These are phyloP conservation scores for Hippocampus kuda DNA, from an alignment of 2,797 vertebrate genomes.

Conservation along the genomic window DNA sequence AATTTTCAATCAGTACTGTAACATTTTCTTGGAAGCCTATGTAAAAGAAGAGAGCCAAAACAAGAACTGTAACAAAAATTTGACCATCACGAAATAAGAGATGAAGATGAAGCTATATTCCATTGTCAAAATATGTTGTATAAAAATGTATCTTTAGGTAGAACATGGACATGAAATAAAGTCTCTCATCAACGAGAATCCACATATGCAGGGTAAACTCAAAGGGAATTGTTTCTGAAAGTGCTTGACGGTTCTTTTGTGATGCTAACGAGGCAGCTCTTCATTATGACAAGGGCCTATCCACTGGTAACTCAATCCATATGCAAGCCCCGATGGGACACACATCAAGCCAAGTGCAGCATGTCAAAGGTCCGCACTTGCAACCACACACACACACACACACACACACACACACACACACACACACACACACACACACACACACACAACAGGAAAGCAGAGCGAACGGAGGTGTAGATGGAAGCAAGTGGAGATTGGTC, in stretches of 20 bases:
- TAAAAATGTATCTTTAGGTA: neutral
- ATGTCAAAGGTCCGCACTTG: constrained; percentile 17
- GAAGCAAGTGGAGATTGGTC: constrained; percentile 26
- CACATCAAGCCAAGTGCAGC: constrained; percentile 42
- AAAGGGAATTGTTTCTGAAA: neutral
- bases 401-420: neutral
- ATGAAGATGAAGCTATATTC: too few species aligned
- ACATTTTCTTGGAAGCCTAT: neutral
- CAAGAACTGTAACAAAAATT: neutral
- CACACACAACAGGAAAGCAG: constrained; percentile 13
- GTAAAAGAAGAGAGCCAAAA: neutral
- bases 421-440: constrained; percentile 4
- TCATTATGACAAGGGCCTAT: constrained; percentile 41
- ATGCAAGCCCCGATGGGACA: constrained; percentile 42
- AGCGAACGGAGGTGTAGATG: constrained; percentile 27
- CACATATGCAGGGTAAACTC: neutral
- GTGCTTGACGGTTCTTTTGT: neutral
- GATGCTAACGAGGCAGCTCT: constrained; percentile 43
- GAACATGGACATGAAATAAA: neutral
- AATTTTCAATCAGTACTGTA: neutral
- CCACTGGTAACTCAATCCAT: constrained; percentile 42
- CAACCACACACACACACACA: constrained; percentile 11
- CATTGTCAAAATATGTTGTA: neutral
- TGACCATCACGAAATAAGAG: neutral
- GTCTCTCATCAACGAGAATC: neutral